phyloP scores from a whole-genome alignment of 2,888 invertebrate genomes.

The Tuta absoluta region DNA sequence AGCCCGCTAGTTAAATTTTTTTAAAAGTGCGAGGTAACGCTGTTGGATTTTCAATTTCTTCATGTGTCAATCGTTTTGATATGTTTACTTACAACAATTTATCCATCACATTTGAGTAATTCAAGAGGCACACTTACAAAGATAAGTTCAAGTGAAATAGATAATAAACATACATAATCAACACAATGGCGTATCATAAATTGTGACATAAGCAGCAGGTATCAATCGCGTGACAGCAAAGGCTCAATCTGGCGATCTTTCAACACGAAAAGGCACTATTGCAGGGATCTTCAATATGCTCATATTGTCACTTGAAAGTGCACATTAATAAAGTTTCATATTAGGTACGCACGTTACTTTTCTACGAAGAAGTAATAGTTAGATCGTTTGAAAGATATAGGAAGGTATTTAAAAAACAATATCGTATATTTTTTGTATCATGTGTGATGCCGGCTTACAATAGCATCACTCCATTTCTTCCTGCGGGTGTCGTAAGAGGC shows the following conservation, averaged over 20 bases:
- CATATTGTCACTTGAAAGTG: background rate
- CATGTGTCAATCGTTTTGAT: background rate
- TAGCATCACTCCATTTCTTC: too few relatives aligned
- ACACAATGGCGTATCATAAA: constrained; percentile 40
- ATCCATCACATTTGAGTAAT: background rate
- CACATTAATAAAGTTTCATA: background rate
- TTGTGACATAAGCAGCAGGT: constrained; percentile 50
- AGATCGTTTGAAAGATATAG: background rate
- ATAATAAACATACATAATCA: background rate
- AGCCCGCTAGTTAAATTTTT: too few relatives aligned
- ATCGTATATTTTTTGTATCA: too few relatives aligned
- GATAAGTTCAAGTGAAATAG: constrained; percentile 5
- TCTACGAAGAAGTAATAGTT: background rate
- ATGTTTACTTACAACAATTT: background rate
- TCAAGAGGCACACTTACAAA: constrained; percentile 1
- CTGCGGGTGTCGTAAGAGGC: too few relatives aligned
- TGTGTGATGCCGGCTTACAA: too few relatives aligned
- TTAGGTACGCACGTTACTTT: background rate
- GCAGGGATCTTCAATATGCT: constrained; percentile 24
- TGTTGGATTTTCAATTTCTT: background rate
- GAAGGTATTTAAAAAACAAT: background rate
- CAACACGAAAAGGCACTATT: constrained; percentile 64
- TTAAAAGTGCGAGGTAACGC: background rate
- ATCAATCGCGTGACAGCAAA: constrained; percentile 55
- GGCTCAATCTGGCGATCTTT: constrained; percentile 67